A percentile compares a stretch with the other conserved stretches of the same genome.
Conservation (phyloP, 2,888 invertebrate species). For the Cryptus armator region DNA sequence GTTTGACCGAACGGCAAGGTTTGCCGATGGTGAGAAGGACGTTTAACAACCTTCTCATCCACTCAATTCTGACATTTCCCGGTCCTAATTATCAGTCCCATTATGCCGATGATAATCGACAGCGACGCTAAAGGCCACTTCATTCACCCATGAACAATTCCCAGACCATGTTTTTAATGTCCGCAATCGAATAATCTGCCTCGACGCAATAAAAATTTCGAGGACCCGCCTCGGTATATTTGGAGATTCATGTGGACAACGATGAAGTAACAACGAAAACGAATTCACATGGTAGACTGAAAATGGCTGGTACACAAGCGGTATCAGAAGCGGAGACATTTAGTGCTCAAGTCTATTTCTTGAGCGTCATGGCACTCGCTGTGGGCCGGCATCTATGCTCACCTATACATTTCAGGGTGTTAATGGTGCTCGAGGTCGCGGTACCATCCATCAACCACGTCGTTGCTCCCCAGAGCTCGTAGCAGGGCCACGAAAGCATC, state of each 20-base stretch:
- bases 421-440: slow-evolving; percentile 78
- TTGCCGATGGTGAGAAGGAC: slow-evolving; percentile 46
- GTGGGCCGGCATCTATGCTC: slow-evolving; percentile 8
- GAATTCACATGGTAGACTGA: neutral
- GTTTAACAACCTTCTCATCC: slow-evolving; percentile 47
- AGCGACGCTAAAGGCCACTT: neutral
- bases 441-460: slow-evolving; percentile 78
- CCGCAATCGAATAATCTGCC: neutral
- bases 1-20: slow-evolving; percentile 34
- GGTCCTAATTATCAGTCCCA: slow-evolving; percentile 37
- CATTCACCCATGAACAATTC: slow-evolving; percentile 1
- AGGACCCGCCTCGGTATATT: neutral
- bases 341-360: slow-evolving; percentile 34
- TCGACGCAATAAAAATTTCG: slow-evolving; percentile 18
- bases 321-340: slow-evolving; percentile 30
- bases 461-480: slow-evolving; percentile 68
- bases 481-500: slow-evolving; percentile 55
- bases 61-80: slow-evolving; percentile 38
- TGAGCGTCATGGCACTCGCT: neutral
- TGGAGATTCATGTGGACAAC: slow-evolving; percentile 1
- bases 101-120: slow-evolving; percentile 43
- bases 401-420: slow-evolving; percentile 70
- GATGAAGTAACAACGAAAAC: slow-evolving; percentile 17
- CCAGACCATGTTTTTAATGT: neutral
- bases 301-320: neutral